Percentiles rank a stretch among this genome's conserved stretches.
These are phyloP conservation scores for Ochropleura plecta DNA, from an alignment of 2,888 invertebrate genomes.

Conservation along the genomic window DNA sequence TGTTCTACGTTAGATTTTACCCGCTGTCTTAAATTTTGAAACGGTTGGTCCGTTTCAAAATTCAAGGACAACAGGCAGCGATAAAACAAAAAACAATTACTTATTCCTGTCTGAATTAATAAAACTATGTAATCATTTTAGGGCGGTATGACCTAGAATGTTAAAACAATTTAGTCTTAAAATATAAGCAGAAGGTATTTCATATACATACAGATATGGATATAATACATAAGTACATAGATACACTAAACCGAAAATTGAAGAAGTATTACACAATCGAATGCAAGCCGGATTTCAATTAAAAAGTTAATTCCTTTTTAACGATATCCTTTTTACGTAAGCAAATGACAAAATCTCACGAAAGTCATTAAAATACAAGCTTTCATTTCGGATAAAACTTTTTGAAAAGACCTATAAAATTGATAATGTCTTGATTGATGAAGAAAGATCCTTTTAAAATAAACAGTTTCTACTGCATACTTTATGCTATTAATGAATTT, in stretches of 20 bases:
- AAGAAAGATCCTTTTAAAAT: conserved; percentile 3
- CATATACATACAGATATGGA: neutral
- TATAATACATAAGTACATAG: conserved; percentile 14
- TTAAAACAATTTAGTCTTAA: neutral
- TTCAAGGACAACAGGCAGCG: too few relatives aligned
- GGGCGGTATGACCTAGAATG: too few relatives aligned
- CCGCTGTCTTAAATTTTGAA: too few relatives aligned
- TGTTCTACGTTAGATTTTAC: too few relatives aligned
- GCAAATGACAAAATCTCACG: neutral
- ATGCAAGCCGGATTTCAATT: neutral
- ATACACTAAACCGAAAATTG: neutral
- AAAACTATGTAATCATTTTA: neutral
- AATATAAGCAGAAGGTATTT: neutral
- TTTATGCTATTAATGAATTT: neutral
- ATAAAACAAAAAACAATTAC: neutral
- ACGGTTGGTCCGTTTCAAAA: too few relatives aligned
- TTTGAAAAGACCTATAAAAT: conserved; percentile 14
- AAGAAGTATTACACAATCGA: neutral
- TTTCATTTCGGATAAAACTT: conserved; percentile 14
- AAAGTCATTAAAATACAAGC: conserved; percentile 4
- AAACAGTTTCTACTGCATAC: neutral
- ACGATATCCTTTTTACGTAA: conserved; percentile 14
- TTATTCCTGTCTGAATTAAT: neutral
- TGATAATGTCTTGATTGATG: neutral
- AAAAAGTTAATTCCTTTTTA: neutral